Base-by-base conservation (phyloP, 1,140 invertebrate genomes). In the Trichomalopsis sarcophagae region DNA sequence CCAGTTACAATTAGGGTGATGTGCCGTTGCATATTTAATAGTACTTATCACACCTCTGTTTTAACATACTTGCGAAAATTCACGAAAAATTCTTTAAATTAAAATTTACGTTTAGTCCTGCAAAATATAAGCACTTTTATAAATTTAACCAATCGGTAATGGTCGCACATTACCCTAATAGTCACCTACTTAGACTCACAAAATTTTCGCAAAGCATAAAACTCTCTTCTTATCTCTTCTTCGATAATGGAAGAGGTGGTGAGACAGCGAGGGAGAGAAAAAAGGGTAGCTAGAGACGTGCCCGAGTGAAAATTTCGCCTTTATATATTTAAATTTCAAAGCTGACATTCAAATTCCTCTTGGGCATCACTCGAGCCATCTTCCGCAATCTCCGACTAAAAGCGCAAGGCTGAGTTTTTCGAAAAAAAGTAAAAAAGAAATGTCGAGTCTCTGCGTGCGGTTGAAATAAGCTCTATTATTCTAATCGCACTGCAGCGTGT, bases 251-350 rank as follows among this genome's bases (percentile, higher is more conserved):
- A 74, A 36, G 23, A 71, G 21, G 17, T 62, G 55, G 5, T 7
- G 55, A 62, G 21, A n/a, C 55, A 62, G 17, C 17, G 55, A 62
- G 21, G 55, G 69, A 71, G 27, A 71, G 69, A 71, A 30, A 71
- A 50, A 71, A 27, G 69, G 69, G 69, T 30, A 13, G 23, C 3
- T 2, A 33, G 14, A 13, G 21, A 3, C 17, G 27, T 30, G 3
- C 30, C 33, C 33, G 36, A 74, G 73, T 74, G 73, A 74, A 74
- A 74, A 71, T 71, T 71, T 33, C 30, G 27, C 27, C 36, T 74
- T 74, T 74, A 9, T 74, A 44, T 21, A 74, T 74, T 74, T 40
- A 23, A 66, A 66, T 23, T 17, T 17, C 10, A 44, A 44, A 44
- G 40, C 17, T 23, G 62, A n/a, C 62, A 66, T 23, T 66, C 62